phyloP scores from a whole-genome alignment of 2,797 vertebrate genomes.

The Siniperca scherzeri region DNA sequence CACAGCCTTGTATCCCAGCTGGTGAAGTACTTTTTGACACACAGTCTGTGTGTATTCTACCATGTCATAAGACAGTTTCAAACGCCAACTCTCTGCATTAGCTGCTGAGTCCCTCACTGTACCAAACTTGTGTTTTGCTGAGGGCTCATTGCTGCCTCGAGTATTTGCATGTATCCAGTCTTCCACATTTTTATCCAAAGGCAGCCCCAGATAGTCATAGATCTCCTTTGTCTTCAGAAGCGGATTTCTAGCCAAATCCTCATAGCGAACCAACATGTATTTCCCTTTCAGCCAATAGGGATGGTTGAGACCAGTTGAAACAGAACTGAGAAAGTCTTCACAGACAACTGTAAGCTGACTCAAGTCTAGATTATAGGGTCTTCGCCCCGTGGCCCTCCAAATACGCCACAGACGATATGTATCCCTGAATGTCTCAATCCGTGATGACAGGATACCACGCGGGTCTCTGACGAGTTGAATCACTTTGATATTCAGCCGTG shows the following conservation, averaged over 20 bases:
- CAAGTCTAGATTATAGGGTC: conserved; percentile 93
- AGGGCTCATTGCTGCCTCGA: conserved; percentile 88
- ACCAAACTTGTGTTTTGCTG: conserved; percentile 94
- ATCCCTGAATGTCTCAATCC: conserved; percentile 95
- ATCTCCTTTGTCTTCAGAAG: conserved; percentile 95
- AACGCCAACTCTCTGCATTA: conserved; percentile 94
- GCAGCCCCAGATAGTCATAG: conserved; percentile 92
- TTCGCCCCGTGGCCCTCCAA: conserved; percentile 93
- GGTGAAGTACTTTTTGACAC: conserved; percentile 91
- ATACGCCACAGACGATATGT: conserved; percentile 95
- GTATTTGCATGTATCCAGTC: conserved; percentile 96
- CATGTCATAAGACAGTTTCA: conserved; percentile 94
- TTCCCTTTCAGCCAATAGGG: conserved; percentile 94
- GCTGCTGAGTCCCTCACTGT: conserved; percentile 94
- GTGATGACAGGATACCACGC: conserved; percentile 93
- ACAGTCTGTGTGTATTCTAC: conserved; percentile 93
- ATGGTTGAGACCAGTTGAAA: conserved; percentile 90
- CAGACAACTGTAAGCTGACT: conserved; percentile 94
- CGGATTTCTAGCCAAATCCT: conserved; percentile 94
- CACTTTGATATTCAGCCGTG: conserved; percentile 94
- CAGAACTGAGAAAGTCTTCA: conserved; percentile 94
- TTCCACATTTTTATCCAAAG: conserved; percentile 90
- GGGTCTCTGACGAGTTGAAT: conserved; percentile 96
- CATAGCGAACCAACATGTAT: conserved; percentile 96
- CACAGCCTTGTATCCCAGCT: conserved; percentile 92